phyloP scores from a whole-genome alignment of 2,888 invertebrate species.

The Agrochola circellaris region DNA sequence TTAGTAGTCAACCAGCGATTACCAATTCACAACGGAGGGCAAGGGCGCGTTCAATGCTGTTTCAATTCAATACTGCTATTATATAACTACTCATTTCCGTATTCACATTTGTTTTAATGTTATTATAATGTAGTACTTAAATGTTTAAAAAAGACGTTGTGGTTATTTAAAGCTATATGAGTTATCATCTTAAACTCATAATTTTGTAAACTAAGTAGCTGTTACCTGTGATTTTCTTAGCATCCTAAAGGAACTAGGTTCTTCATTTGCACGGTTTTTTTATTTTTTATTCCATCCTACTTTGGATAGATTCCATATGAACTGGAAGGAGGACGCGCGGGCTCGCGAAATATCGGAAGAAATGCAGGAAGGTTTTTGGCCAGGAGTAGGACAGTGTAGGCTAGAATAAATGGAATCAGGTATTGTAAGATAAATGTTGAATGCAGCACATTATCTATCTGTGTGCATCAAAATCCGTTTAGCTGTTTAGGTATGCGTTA shows the following conservation, averaged over 20 bases:
- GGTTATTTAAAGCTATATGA: background rate
- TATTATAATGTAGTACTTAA: conserved; percentile 17
- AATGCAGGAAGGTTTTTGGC: too few species aligned
- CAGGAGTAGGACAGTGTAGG: too few species aligned
- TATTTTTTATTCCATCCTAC: too few species aligned
- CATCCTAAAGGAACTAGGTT: background rate
- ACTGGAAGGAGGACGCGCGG: too few species aligned
- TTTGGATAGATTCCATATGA: too few species aligned
- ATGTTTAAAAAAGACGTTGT: background rate
- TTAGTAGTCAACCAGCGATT: conserved; percentile 49
- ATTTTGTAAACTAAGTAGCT: background rate
- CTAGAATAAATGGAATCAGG: too few species aligned
- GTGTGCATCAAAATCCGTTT: background rate
- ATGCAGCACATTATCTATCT: background rate
- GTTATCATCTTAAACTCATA: background rate
- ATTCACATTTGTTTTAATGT: conserved; percentile 43
- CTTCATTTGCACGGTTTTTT: background rate
- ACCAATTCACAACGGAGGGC: conserved; percentile 74
- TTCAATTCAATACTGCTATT: conserved; percentile 52
- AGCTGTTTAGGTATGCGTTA: background rate
- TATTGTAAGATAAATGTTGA: background rate
- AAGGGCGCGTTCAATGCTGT: conserved; percentile 71
- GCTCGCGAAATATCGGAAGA: too few species aligned
- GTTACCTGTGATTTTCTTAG: background rate
- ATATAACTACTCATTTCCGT: conserved; percentile 59